A percentile compares a stretch with the other conserved stretches of the same genome.
These are phyloP conservation scores for Callosobruchus maculatus DNA, from an alignment of 2,888 invertebrate species.

Conservation along the genomic window DNA sequence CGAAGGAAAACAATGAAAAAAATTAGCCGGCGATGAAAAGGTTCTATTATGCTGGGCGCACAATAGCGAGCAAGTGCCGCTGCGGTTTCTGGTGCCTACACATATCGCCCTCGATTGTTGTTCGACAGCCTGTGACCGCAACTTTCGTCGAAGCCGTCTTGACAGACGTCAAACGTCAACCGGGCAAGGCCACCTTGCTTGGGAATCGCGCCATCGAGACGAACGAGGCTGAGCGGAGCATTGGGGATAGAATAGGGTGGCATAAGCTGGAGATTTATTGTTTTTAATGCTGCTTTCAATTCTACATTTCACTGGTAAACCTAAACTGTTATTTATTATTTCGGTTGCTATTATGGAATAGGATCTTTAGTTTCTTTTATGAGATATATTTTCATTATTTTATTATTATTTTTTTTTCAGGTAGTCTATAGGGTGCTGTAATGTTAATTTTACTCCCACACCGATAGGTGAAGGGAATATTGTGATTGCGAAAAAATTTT, in stretches of 20 bases:
- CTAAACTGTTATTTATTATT: no score
- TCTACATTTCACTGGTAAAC: no score
- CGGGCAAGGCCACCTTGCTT: constrained; percentile 41
- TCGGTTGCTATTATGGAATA: no score
- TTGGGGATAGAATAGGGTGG: neutral
- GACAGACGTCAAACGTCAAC: constrained; percentile 35
- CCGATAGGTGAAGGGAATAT: no score
- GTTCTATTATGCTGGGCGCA: neutral
- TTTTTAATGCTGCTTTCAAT: no score
- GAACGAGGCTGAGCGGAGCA: neutral
- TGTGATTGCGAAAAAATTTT: no score
- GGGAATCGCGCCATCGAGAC: constrained; percentile 32
- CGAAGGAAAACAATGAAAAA: neutral
- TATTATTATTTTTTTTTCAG: no score
- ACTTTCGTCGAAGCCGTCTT: constrained; percentile 10
- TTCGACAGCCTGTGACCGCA: constrained; percentile 35
- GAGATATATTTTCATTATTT: no score
- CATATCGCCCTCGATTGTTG: constrained; percentile 22
- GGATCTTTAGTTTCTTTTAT: no score
- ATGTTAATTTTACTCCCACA: no score
- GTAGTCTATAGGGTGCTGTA: no score
- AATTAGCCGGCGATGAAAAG: neutral
- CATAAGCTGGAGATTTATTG: no score
- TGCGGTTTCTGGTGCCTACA: neutral
- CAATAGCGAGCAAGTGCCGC: neutral